Base-by-base conservation (phyloP, 2,113 vertebrate genomes). In the Marmota flaviventris region DNA sequence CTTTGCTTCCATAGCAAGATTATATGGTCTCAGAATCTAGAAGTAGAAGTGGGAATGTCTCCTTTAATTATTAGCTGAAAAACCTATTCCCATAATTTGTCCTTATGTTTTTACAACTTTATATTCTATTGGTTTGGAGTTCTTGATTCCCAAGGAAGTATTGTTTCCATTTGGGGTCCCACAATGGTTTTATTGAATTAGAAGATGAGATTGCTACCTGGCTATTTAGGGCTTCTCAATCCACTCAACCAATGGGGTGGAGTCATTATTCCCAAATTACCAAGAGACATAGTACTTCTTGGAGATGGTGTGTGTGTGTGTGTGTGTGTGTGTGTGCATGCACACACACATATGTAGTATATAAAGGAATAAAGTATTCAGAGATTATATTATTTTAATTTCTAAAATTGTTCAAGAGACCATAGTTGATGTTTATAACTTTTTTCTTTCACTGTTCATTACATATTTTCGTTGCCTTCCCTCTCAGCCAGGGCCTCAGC, bases 171-270 rank as follows among this genome's bases (percentile, higher is more conserved):
- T 18, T 56, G 48, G 34, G 4, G 5, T 34, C 1, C 48, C 25
- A 39, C 22, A 77, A 24, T 69, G 24, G 70, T 89, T 70, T 25
- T 32, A 32, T 75, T 76, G 45, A 67, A 88, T 92, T 83, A 22
- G 65, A n/a, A 83, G 73, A 69, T 89, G 53, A 27, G 25, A 39
- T 77, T 89, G 24, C 63, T 32, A 48, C 29, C n/a, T 82, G 27
- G 58, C 22, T 92, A 48, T 92, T 82, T 75, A n/a, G n/a, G 72
- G 29, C 56, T 92, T 86, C 76, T 73, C 51, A n/a, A 61, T 75
- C 56, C n/a, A 45, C 29, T n/a, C 12, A n/a, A 76, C 69, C 56
- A 86, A 91, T 37, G 70, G 18, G 13, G 25, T 69, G 53, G 17
- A 87, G 32, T 89, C 25, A 83, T 76, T 45, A 53, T 67, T 93